phyloP scores from a whole-genome alignment of 2,113 vertebrate species.

The Canis aureus region DNA sequence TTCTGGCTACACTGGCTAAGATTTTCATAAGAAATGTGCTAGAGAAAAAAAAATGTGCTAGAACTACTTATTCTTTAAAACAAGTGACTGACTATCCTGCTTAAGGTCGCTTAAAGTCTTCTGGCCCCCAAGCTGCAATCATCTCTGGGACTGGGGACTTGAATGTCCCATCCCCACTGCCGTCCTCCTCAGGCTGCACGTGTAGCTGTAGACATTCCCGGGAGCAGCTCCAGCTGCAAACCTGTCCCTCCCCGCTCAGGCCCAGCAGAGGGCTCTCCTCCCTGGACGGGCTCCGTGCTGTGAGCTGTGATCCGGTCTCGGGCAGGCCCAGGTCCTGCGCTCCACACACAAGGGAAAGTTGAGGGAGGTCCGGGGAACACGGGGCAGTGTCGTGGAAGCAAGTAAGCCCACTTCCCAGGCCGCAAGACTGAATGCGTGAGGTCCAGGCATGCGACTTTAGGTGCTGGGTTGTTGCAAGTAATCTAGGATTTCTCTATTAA shows the following conservation, averaged over 20 bases:
- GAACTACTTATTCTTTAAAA: background rate
- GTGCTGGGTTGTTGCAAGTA: background rate
- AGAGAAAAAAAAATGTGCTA: background rate
- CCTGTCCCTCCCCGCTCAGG: background rate
- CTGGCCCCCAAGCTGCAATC: background rate
- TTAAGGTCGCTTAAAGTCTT: background rate
- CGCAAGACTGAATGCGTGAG: background rate
- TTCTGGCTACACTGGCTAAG: background rate
- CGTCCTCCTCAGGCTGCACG: background rate
- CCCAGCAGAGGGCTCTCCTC: background rate
- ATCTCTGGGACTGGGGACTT: background rate
- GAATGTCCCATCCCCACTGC: background rate
- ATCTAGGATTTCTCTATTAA: background rate
- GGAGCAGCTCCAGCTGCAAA: too few species aligned
- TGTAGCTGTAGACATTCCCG: background rate
- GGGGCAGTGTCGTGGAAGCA: background rate
- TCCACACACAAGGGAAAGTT: background rate
- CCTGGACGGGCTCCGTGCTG: background rate
- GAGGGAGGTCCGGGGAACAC: background rate
- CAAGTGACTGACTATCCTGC: background rate
- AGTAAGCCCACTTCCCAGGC: background rate
- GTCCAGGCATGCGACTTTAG: background rate
- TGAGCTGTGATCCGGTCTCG: too few species aligned
- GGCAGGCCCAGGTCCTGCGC: background rate
- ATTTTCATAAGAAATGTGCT: conserved; percentile 23